Evolutionary conservation across 2,888 invertebrate species (phyloP), one percentile per base, ranked within the genome.

Genomic region (Ornithoptera alexandrae): DNA sequence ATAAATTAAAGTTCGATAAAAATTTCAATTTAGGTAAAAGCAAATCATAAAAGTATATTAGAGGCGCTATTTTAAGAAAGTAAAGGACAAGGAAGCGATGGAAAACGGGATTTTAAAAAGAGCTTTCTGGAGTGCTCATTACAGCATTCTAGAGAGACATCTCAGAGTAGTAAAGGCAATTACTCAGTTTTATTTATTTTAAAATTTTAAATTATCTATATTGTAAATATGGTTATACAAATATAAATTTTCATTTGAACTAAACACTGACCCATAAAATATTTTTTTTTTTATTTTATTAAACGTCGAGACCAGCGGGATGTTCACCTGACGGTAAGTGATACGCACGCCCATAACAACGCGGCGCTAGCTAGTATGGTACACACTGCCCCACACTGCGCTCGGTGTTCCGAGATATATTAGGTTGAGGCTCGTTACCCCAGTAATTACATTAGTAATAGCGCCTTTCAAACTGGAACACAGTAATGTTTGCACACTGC

Each of bases 101-200:
- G 75, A 77, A 78, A 76, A 74, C 73, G 76, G 75, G 72, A 74
- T 78, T 77, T 80, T 76, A 76, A 80, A 83, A 80, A 83, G 76
- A 76, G 77, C 80, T 78, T 77, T 79, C 73, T 73, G 76, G 82
- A 84, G 81, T 80, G 81, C 81, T 86, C 84, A 84, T 85, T 85
- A 84, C 77, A 78, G 78, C 79, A 78, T 80, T 81, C 79, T 77
- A 77, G 76, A 76, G 80, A 75, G 79, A 78, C 79, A 77, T 76
- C 75, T 78, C 75, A 72, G 81, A 81, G 79, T 81, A 83, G 79
- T 84, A 82, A 83, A 81, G 79, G 82, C 81, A 84, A 85, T 85
- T 84, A 83, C 81, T 77, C 74, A 74, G 77, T 79, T 80, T 79
- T 76, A 76, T 77, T 76, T 76, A 76, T 73, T 70, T 73, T 73